Conservation (phyloP, 2,797 vertebrate genomes). For the Thripadectes ignobilis region DNA sequence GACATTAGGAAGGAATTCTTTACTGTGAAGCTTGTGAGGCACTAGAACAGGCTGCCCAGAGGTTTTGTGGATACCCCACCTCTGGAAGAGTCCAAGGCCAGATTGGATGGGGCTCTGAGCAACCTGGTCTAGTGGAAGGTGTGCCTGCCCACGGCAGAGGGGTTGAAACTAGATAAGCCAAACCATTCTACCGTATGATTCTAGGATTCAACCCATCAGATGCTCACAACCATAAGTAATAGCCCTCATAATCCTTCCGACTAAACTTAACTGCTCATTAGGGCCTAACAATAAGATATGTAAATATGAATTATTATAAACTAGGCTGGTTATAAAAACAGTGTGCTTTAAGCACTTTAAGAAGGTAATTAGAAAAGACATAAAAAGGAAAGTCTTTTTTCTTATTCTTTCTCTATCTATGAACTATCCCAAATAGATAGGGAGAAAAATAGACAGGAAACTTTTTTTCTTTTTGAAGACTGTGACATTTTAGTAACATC, state of each 20-base stretch:
- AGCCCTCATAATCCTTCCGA: not conserved
- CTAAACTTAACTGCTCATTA: not conserved
- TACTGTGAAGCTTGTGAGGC: not conserved
- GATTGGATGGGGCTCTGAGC: not conserved
- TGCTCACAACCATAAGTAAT: not conserved
- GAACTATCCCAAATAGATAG: fast-evolving
- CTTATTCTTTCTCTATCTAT: not conserved
- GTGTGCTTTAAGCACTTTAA: not conserved
- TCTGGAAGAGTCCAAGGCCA: not conserved
- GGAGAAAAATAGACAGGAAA: not conserved
- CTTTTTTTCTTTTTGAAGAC: not conserved
- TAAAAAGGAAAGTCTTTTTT: not conserved
- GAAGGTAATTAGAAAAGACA: not conserved
- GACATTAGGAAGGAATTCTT: not conserved
- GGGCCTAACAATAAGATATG: not conserved
- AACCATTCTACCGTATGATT: not conserved
- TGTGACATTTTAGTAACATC: not conserved
- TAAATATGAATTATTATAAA: not conserved
- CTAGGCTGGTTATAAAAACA: not conserved
- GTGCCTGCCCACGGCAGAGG: not conserved
- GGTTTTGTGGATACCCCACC: not conserved
- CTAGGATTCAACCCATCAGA: not conserved
- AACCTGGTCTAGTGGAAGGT: not conserved
- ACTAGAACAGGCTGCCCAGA: not conserved
- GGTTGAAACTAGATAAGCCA: not conserved